Evolutionary conservation across 2,797 vertebrate species (phyloP).

Genomic region (Scolopax rusticola): DNA sequence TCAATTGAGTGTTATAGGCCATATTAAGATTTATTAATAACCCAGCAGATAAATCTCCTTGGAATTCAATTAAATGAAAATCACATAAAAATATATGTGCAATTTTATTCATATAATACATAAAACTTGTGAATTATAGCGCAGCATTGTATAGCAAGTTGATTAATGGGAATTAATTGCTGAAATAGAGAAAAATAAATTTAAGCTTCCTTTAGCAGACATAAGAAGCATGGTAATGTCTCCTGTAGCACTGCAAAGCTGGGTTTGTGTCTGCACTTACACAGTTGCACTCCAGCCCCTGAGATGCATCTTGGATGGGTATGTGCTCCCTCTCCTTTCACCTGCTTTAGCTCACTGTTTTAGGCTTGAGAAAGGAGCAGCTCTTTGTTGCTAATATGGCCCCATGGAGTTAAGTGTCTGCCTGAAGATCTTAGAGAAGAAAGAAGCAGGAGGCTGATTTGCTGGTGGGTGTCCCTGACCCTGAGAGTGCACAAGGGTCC

Average conservation of each 20-base stretch:
- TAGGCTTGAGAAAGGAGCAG: background rate
- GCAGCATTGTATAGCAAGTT: slow-evolving; percentile 48
- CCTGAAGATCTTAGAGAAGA: background rate
- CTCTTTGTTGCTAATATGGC: fast-evolving
- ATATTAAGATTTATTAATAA: slow-evolving; percentile 82
- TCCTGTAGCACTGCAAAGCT: background rate
- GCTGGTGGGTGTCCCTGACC: background rate
- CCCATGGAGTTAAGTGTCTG: fast-evolving
- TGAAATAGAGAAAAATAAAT: slow-evolving; percentile 58
- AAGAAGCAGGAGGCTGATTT: background rate
- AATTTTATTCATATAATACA: slow-evolving; percentile 73
- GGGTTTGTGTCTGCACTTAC: background rate
- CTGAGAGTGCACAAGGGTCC: fast-evolving
- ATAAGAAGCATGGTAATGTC: background rate
- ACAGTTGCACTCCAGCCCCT: fast-evolving
- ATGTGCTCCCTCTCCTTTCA: background rate
- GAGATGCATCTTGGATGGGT: background rate
- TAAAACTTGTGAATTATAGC: slow-evolving; percentile 72
- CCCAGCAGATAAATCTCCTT: slow-evolving; percentile 75
- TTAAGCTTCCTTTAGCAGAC: slow-evolving; percentile 35
- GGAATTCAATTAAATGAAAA: slow-evolving; percentile 80
- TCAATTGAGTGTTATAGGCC: slow-evolving; percentile 77
- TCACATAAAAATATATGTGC: slow-evolving; percentile 75
- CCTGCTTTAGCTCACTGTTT: background rate
- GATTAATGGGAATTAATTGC: slow-evolving; percentile 72